A percentile compares a stretch with the other conserved stretches of the same genome.
phyloP scores from a whole-genome alignment of 2,113 vertebrate genomes.

The Marmota monax region DNA sequence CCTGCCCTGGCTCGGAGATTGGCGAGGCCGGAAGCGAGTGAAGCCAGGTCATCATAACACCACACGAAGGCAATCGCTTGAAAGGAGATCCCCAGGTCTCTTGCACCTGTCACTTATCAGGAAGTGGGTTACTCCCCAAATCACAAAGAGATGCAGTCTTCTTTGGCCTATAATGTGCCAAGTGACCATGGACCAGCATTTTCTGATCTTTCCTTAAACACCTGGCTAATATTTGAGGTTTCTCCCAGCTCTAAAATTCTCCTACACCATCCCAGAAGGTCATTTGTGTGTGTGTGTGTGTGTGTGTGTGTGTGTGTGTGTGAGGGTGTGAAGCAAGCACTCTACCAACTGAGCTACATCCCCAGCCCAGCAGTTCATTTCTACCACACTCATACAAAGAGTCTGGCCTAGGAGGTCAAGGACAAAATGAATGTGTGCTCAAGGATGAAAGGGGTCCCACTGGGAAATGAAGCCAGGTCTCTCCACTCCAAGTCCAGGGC shows the following conservation, averaged over 20 bases:
- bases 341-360: too few relatives aligned
- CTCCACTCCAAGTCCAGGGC: not conserved
- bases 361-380: not conserved
- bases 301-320: too few relatives aligned
- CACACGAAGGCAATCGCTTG: not conserved
- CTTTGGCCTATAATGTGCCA: not conserved
- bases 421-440: too few relatives aligned
- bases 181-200: rapidly evolving
- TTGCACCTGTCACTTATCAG: not conserved
- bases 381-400: too few relatives aligned
- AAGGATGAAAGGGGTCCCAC: not conserved
- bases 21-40: not conserved
- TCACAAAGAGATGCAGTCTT: not conserved
- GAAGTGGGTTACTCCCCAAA: not conserved
- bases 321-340: too few relatives aligned
- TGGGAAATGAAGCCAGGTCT: not conserved
- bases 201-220: not conserved
- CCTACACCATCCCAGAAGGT: rapidly evolving
- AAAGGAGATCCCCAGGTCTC: not conserved
- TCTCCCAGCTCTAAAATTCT: not conserved
- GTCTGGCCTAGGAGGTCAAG: not conserved
- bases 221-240: not conserved
- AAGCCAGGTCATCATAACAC: not conserved
- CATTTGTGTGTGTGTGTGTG: not conserved
- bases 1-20: not conserved